Percentiles rank a stretch among this genome's conserved stretches.
phyloP scores from a whole-genome alignment of 64 coral and sea anemone genomes.

The Pachyseris speciosa region DNA sequence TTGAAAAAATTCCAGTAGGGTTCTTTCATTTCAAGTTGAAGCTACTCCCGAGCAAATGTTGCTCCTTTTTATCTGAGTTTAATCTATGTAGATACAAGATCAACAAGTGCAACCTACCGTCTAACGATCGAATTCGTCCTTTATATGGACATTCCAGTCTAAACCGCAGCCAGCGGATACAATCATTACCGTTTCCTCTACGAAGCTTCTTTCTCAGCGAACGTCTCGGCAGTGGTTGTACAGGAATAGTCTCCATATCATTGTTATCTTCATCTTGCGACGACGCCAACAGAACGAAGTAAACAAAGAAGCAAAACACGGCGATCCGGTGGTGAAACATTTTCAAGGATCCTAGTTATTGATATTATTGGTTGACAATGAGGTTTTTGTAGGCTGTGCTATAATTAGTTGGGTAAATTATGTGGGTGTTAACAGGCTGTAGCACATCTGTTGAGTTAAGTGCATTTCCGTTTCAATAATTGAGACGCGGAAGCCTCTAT shows the following conservation, averaged over 20 bases:
- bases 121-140: too few species aligned
- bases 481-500: not conserved
- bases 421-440: not conserved
- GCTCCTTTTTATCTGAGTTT: too few species aligned
- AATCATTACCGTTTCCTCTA: not conserved
- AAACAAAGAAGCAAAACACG: not conserved
- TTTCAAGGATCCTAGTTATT: not conserved
- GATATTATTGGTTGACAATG: not conserved
- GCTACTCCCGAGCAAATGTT: too few species aligned
- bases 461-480: slow-evolving; percentile 21
- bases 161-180: not conserved
- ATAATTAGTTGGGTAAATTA: not conserved
- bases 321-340: not conserved
- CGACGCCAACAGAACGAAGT: not conserved
- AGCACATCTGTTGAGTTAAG: not conserved
- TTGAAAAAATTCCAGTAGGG: too few species aligned
- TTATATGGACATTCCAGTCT: too few species aligned
- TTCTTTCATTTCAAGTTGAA: too few species aligned
- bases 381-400: not conserved
- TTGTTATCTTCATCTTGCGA: not conserved
- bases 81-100: too few species aligned
- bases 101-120: too few species aligned
- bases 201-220: not conserved
- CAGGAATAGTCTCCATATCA: not conserved
- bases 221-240: too few species aligned